Conservation (phyloP, 2,113 vertebrate genomes). For the Psophia crepitans region DNA sequence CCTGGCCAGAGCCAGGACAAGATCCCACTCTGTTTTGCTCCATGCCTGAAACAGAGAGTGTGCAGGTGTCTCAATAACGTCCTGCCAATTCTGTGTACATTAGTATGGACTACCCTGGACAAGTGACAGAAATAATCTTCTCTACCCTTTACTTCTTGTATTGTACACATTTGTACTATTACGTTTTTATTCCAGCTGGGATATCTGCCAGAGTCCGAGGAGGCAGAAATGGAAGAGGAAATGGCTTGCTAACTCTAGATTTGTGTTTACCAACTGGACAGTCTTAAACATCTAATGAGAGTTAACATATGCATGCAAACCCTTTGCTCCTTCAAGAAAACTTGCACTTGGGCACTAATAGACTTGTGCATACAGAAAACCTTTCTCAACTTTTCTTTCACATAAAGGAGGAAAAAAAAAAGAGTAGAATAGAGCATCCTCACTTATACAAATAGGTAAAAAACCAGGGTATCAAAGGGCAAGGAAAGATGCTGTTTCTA, state of each 20-base stretch:
- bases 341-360: not conserved
- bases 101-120: not conserved
- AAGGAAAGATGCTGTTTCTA: not conserved
- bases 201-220: not conserved
- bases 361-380: not conserved
- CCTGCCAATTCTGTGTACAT: rapidly evolving
- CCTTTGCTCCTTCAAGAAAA: not conserved
- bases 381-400: not conserved
- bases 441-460: not conserved
- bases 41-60: not conserved
- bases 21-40: not conserved
- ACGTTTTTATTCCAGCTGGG: not conserved
- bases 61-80: not conserved
- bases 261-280: not conserved
- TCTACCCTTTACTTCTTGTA: not conserved
- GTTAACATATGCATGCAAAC: not conserved
- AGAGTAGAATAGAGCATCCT: not conserved
- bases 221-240: not conserved
- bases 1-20: too few relatives aligned
- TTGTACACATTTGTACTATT: not conserved
- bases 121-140: rapidly evolving
- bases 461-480: too few relatives aligned
- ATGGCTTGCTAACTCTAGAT: not conserved
- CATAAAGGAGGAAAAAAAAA: not conserved
- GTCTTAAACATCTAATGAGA: not conserved